Evolutionary conservation across 2,888 invertebrate genomes (phyloP).

Genomic region (Drosophila merina): DNA sequence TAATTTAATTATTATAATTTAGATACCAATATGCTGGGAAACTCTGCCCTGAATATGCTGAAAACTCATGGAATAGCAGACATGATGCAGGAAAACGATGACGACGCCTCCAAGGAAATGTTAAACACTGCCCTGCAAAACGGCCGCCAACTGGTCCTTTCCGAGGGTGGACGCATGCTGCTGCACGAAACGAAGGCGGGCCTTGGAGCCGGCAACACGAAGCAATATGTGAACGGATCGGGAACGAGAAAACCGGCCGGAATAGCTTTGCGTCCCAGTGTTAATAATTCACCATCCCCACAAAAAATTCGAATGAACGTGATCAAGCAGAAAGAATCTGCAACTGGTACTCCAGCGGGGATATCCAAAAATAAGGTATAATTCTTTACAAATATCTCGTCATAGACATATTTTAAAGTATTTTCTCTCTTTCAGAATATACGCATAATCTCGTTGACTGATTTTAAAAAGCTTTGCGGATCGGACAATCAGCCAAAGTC

Average conservation of each 20-base stretch:
- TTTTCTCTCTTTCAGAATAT: slow-evolving; percentile 74
- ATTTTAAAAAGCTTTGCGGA: slow-evolving; percentile 82
- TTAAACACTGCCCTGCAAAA: slow-evolving; percentile 92
- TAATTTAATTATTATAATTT: no score
- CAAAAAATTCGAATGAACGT: slow-evolving; percentile 73
- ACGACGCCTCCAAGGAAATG: slow-evolving; percentile 87
- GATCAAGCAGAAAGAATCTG: slow-evolving; percentile 64
- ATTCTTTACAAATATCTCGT: not conserved
- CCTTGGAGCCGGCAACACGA: slow-evolving; percentile 36
- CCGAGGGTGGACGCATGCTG: slow-evolving; percentile 92
- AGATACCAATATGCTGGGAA: slow-evolving; percentile 78
- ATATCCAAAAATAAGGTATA: slow-evolving; percentile 67
- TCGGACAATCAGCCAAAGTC: slow-evolving; percentile 72
- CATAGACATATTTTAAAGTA: not conserved
- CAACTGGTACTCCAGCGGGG: slow-evolving; percentile 42
- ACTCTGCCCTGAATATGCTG: slow-evolving; percentile 87
- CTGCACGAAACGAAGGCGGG: slow-evolving; percentile 85
- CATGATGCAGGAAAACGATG: slow-evolving; percentile 92
- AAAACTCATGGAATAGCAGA: slow-evolving; percentile 92
- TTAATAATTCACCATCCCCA: slow-evolving; percentile 47
- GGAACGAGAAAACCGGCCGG: slow-evolving; percentile 40
- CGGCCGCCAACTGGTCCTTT: slow-evolving; percentile 93
- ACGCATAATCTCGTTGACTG: slow-evolving; percentile 82
- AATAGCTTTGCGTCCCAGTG: slow-evolving; percentile 36
- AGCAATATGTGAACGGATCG: slow-evolving; percentile 52